These are phyloP conservation scores for Dolichopus griseipennis DNA, from an alignment of 2,888 invertebrate species.

Conservation along the genomic window DNA sequence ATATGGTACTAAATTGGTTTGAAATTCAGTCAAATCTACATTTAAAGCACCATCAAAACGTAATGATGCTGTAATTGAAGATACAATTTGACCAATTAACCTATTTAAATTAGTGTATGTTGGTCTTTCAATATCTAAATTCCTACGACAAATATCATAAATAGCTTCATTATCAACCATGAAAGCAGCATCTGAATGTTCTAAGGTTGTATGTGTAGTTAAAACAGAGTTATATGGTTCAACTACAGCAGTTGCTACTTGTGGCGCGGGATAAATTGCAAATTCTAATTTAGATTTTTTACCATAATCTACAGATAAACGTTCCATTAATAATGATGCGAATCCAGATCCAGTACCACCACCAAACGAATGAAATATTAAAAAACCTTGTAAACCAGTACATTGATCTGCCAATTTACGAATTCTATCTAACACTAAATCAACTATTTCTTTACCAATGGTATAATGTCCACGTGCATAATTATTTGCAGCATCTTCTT, in stretches of 20 bases:
- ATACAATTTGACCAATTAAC: slow-evolving; percentile 83
- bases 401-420: slow-evolving; percentile 51
- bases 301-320: slow-evolving; percentile 56
- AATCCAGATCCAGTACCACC: slow-evolving; percentile 57
- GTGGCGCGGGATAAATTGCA: slow-evolving; percentile 58
- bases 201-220: slow-evolving; percentile 80
- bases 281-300: slow-evolving; percentile 59
- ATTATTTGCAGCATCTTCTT: slow-evolving; percentile 61
- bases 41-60: slow-evolving; percentile 81
- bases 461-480: slow-evolving; percentile 62
- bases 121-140: slow-evolving; percentile 83
- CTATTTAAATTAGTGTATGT: slow-evolving; percentile 89
- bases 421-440: slow-evolving; percentile 48
- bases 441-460: slow-evolving; percentile 53
- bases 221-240: slow-evolving; percentile 93
- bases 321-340: slow-evolving; percentile 57
- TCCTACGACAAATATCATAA: slow-evolving; percentile 80
- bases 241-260: slow-evolving; percentile 57
- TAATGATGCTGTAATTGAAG: slow-evolving; percentile 76
- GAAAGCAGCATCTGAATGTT: slow-evolving; percentile 87
- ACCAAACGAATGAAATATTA: slow-evolving; percentile 56
- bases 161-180: slow-evolving; percentile 81
- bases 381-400: slow-evolving; percentile 51
- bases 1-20: slow-evolving; percentile 82
- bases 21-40: slow-evolving; percentile 82